Evolutionary conservation across 2,113 vertebrate genomes (phyloP).

Genomic region (Rhinoderma darwinii): DNA sequence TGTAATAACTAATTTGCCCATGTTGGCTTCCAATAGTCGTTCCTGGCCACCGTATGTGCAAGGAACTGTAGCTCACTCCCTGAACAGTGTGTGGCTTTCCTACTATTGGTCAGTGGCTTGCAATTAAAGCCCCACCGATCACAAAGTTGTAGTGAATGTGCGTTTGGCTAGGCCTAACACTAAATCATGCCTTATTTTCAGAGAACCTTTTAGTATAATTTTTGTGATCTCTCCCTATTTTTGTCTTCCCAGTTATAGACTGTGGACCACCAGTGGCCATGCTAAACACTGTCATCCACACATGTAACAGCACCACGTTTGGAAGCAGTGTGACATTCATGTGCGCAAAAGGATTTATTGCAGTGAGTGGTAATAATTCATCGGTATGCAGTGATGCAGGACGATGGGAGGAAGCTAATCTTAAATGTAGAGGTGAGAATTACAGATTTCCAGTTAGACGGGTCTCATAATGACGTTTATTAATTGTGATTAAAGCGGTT

Average conservation of each 20-base stretch:
- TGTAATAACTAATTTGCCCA: too few relatives aligned
- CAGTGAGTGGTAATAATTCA: constrained; percentile 67
- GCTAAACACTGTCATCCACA: constrained; percentile 56
- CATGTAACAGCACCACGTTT: constrained; percentile 66
- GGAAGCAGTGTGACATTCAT: constrained; percentile 64
- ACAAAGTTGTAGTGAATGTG: too few relatives aligned
- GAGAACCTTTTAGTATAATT: neutral
- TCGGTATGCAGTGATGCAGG: constrained; percentile 71
- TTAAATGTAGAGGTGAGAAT: constrained; percentile 76
- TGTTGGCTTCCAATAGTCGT: too few relatives aligned
- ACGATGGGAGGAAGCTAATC: constrained; percentile 67
- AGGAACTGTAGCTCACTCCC: too few relatives aligned
- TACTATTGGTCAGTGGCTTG: too few relatives aligned
- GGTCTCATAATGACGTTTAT: too few relatives aligned
- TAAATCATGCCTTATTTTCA: neutral
- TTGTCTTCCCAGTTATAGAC: constrained; percentile 68
- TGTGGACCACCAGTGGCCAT: constrained; percentile 68
- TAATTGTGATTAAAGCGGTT: too few relatives aligned
- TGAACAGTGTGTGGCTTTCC: too few relatives aligned
- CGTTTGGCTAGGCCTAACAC: too few relatives aligned
- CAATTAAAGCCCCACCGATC: too few relatives aligned
- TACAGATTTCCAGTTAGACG: neutral
- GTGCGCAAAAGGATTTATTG: constrained; percentile 72
- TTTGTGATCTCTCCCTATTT: neutral
- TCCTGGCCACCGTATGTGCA: too few relatives aligned